Conservation (phyloP, 2,888 invertebrate species). For the Lasioglossum oenotherae region DNA sequence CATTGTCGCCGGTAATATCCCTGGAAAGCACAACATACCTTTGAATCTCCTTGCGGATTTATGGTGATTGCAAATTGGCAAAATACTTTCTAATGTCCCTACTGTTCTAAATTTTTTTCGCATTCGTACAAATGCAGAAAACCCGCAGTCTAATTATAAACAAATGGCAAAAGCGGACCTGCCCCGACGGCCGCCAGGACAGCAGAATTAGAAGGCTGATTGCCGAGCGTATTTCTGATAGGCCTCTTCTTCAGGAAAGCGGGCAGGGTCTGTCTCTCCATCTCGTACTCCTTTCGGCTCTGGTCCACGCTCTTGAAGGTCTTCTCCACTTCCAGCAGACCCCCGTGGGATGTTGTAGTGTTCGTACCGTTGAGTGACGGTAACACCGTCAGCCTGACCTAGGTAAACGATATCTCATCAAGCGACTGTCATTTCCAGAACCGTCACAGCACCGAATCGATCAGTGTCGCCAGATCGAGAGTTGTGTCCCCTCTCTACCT, state of each 20-base stretch:
- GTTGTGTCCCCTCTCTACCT: too few relatives aligned
- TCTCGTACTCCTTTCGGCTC: constrained; percentile 84
- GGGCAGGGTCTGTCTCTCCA: constrained; percentile 79
- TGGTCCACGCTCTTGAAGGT: constrained; percentile 90
- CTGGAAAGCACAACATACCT: constrained; percentile 25
- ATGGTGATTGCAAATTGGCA: not conserved
- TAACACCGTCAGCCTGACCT: constrained; percentile 89
- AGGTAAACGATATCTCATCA: constrained; percentile 71
- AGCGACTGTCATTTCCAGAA: constrained; percentile 44
- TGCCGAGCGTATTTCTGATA: constrained; percentile 80
- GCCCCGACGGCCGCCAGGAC: constrained; percentile 91
- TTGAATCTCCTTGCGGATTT: not conserved
- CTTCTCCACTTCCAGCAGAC: constrained; percentile 90
- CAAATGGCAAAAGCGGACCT: constrained; percentile 74
- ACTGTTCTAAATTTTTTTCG: too few relatives aligned
- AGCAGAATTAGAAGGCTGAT: constrained; percentile 86
- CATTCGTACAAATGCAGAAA: too few relatives aligned
- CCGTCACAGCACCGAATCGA: not conserved
- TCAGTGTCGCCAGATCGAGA: not conserved
- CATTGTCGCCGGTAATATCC: constrained; percentile 92
- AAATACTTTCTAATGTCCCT: not conserved
- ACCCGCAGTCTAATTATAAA: not conserved
- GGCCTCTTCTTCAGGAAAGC: constrained; percentile 74
- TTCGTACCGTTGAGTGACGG: constrained; percentile 88
- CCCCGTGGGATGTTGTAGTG: constrained; percentile 89